Conservation (phyloP, 1,140 invertebrate species). For the Nephila pilipes region DNA sequence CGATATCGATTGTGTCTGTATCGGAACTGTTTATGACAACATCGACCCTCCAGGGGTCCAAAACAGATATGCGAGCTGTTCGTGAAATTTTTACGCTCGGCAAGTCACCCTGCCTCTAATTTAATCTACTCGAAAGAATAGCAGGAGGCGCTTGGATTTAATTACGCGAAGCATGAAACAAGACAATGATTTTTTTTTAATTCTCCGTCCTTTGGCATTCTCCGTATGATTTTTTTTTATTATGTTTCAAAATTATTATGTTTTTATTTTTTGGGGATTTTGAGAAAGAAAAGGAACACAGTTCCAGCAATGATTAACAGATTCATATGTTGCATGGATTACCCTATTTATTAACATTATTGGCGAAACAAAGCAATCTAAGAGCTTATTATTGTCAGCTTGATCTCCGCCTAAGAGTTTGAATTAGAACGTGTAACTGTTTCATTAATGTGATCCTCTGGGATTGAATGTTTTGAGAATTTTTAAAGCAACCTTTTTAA, state of each 20-base stretch:
- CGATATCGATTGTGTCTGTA: constrained; percentile 1
- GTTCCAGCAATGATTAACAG: background rate
- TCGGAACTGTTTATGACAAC: constrained; percentile 24
- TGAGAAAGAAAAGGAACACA: background rate
- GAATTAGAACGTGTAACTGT: no score
- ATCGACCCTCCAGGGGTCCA: constrained; percentile 5
- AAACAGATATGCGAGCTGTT: constrained; percentile 10
- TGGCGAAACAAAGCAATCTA: background rate
- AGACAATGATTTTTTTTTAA: background rate
- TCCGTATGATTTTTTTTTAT: background rate
- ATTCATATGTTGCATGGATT: background rate
- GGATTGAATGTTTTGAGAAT: no score
- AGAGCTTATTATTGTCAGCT: background rate
- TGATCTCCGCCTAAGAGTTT: no score
- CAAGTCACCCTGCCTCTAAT: constrained; percentile 1
- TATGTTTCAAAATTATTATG: background rate
- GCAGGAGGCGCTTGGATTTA: background rate
- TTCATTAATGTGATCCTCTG: no score
- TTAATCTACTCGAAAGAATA: background rate
- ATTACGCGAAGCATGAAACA: constrained; percentile 24
- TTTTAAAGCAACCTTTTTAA: no score
- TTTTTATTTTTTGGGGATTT: background rate
- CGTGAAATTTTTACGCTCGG: constrained; percentile 9
- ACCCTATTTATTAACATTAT: background rate
- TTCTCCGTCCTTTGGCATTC: background rate